phyloP scores from a whole-genome alignment of 2,797 vertebrate genomes.

The Anableps anableps region DNA sequence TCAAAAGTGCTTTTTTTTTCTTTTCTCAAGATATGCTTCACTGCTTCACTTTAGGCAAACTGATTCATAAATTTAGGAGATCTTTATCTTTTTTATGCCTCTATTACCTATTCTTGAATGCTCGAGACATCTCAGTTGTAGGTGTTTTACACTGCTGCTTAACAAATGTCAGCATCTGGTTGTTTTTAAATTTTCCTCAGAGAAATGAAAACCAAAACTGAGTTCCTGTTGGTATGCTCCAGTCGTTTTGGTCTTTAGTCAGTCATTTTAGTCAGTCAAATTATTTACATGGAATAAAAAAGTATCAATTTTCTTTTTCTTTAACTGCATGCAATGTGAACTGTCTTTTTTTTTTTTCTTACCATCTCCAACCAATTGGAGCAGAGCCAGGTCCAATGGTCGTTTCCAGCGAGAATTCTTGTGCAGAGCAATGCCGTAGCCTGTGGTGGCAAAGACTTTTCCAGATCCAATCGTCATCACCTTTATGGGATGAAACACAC shows the following conservation, averaged over 20 bases:
- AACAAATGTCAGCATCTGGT: not conserved
- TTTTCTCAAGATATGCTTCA: not conserved
- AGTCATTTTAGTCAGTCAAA: not conserved
- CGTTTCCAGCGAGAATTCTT: conserved; percentile 94
- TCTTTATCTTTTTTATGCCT: not conserved
- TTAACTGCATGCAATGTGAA: too few relatives aligned
- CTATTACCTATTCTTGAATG: not conserved
- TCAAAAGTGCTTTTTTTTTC: not conserved
- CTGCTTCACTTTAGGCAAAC: not conserved
- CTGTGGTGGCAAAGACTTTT: conserved; percentile 92
- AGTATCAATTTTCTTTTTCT: not conserved
- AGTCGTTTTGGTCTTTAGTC: not conserved
- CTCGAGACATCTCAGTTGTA: not conserved
- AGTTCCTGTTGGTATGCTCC: not conserved
- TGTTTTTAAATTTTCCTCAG: not conserved
- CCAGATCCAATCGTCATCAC: conserved; percentile 91
- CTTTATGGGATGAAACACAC: conserved; percentile 31
- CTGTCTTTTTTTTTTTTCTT: conserved; percentile 20
- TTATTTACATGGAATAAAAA: not conserved
- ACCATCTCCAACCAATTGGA: conserved; percentile 93
- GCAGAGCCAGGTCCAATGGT: conserved; percentile 88
- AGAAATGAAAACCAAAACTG: not conserved
- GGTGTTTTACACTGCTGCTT: not conserved
- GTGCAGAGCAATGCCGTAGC: conserved; percentile 91
- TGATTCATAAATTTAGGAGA: not conserved